These are phyloP conservation scores for Gallinago solitaria DNA, from an alignment of 2,797 vertebrate genomes.

Conservation along the genomic window DNA sequence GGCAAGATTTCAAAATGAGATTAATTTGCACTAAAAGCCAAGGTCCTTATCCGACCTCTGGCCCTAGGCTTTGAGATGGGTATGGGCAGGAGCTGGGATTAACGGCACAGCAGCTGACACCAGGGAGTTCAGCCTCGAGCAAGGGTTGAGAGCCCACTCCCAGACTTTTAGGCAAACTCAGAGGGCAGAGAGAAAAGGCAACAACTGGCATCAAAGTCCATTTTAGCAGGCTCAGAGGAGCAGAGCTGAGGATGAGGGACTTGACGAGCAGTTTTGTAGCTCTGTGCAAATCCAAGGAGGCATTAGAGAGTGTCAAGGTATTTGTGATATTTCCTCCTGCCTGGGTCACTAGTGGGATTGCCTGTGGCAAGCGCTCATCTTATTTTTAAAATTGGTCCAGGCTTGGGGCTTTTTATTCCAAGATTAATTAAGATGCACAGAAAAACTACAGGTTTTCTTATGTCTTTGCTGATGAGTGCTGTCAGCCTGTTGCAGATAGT, in stretches of 20 bases:
- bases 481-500: background rate
- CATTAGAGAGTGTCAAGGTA: background rate
- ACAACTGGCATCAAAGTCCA: background rate
- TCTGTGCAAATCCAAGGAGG: background rate
- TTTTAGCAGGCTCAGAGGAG: background rate
- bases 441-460: background rate
- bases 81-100: background rate
- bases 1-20: background rate
- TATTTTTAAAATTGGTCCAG: background rate
- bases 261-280: background rate
- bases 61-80: background rate
- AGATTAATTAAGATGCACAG: background rate
- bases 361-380: background rate
- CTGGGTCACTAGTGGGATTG: background rate
- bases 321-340: background rate
- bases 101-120: rapidly evolving
- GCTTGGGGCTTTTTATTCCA: background rate
- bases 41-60: rapidly evolving
- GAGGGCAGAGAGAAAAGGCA: background rate
- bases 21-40: background rate
- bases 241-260: background rate
- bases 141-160: background rate
- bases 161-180: background rate
- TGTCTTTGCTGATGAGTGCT: background rate
- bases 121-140: rapidly evolving